These are phyloP conservation scores for Periphyllus acericola DNA, from an alignment of 2,888 invertebrate species.

Conservation along the genomic window DNA sequence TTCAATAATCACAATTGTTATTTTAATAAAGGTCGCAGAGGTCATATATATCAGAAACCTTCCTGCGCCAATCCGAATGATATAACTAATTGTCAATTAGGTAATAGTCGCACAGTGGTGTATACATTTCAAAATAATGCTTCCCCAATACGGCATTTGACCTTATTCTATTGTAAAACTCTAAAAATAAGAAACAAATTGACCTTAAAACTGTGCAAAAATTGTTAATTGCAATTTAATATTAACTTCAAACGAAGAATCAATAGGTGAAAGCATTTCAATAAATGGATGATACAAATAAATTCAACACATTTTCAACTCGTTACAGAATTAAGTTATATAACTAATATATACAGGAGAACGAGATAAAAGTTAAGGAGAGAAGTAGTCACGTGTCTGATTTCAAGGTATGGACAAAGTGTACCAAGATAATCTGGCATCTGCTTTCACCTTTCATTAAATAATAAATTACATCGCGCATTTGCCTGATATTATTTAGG, in stretches of 20 bases:
- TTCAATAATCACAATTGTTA: neutral
- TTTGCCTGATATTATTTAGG: neutral
- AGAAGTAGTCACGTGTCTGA: constrained; percentile 9
- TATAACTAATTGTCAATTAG: constrained; percentile 53
- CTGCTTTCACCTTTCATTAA: constrained; percentile 53
- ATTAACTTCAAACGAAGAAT: neutral
- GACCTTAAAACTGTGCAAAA: neutral
- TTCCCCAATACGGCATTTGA: neutral
- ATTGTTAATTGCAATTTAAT: neutral
- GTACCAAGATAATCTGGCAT: constrained; percentile 8
- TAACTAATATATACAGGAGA: constrained; percentile 41
- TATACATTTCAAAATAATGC: constrained; percentile 42
- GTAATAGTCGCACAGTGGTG: constrained; percentile 24
- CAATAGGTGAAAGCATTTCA: constrained; percentile 31
- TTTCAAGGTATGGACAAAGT: constrained; percentile 5
- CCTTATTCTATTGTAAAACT: constrained; percentile 13
- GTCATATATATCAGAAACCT: constrained; percentile 48
- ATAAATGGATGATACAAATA: constrained; percentile 6
- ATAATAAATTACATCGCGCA: constrained; percentile 29
- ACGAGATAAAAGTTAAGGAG: constrained; percentile 27
- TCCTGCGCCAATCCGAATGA: constrained; percentile 36
- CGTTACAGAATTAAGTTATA: constrained; percentile 32
- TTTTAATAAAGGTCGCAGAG: constrained; percentile 36
- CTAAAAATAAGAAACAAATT: constrained; percentile 23
- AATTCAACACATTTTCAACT: neutral